phyloP scores from a whole-genome alignment of 2,888 invertebrate genomes.

The Rhorus exstirpatorius region DNA sequence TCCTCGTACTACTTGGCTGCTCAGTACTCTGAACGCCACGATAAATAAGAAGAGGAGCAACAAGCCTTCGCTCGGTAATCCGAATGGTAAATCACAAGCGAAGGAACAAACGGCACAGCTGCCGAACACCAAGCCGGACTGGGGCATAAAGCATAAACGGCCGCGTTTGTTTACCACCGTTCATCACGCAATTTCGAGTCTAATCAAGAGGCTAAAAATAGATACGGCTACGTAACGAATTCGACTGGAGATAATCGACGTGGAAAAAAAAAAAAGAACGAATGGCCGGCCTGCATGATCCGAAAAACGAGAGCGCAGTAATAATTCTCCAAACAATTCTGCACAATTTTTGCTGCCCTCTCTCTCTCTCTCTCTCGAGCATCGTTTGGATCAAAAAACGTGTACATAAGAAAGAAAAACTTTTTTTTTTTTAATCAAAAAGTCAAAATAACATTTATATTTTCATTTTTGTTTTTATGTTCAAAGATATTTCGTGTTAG shows the following conservation, averaged over 20 bases:
- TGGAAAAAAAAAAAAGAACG: not conserved
- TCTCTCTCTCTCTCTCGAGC: too few species aligned
- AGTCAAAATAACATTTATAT: too few species aligned
- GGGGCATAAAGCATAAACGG: conserved; percentile 74
- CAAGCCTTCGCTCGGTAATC: conserved; percentile 23
- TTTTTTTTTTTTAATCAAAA: conserved; percentile 47
- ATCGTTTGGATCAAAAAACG: conserved; percentile 39
- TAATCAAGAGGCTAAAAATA: conserved; percentile 70
- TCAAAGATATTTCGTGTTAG: conserved; percentile 5
- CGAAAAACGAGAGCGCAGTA: not conserved
- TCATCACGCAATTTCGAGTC: conserved; percentile 70
- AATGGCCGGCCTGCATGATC: not conserved
- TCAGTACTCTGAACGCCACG: conserved; percentile 58
- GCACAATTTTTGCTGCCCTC: too few species aligned
- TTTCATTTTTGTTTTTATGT: too few species aligned
- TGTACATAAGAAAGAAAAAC: conserved; percentile 15
- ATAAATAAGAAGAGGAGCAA: conserved; percentile 67
- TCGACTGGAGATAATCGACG: not conserved
- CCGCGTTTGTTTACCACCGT: conserved; percentile 74
- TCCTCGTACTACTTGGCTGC: conserved; percentile 66
- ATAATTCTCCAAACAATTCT: conserved; percentile 29
- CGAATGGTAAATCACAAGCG: conserved; percentile 47
- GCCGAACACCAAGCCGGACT: conserved; percentile 78
- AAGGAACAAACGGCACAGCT: conserved; percentile 61
- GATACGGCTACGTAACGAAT: conserved; percentile 53